Percentiles rank a stretch among this genome's conserved stretches.
Conservation (phyloP, 2,797 vertebrate species). For the Masticophis lateralis region DNA sequence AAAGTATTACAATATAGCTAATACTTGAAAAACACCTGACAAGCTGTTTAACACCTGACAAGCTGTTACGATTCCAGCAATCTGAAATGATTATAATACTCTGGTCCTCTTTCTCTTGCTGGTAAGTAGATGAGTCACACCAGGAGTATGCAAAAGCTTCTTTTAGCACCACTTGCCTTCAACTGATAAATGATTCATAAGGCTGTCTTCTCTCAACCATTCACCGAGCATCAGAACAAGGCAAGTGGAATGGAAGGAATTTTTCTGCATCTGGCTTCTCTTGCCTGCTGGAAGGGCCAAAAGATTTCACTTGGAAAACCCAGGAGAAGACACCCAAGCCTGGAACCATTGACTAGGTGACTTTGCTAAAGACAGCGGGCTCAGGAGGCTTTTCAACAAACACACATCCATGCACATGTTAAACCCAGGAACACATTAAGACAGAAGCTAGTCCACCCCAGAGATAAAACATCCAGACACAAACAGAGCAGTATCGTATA, state of each 20-base stretch:
- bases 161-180: not conserved
- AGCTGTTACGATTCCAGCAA: not conserved
- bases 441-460: not conserved
- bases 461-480: not conserved
- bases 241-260: not conserved
- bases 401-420: not conserved
- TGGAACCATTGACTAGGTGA: not conserved
- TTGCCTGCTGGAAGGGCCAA: not conserved
- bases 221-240: not conserved
- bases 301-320: not conserved
- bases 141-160: not conserved
- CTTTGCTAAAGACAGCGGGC: not conserved
- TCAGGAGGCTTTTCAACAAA: not conserved
- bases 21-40: not conserved
- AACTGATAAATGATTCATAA: not conserved
- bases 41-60: not conserved
- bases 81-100: not conserved
- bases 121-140: not conserved
- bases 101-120: not conserved
- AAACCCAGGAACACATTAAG: not conserved
- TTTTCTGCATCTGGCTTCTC: not conserved
- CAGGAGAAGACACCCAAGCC: not conserved
- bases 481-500: not conserved
- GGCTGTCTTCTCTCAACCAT: not conserved
- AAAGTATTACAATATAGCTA: not conserved